A percentile compares a stretch with the other conserved stretches of the same genome.
phyloP scores from a whole-genome alignment of 2,888 invertebrate genomes.

The Nemotelus nigrinus region DNA sequence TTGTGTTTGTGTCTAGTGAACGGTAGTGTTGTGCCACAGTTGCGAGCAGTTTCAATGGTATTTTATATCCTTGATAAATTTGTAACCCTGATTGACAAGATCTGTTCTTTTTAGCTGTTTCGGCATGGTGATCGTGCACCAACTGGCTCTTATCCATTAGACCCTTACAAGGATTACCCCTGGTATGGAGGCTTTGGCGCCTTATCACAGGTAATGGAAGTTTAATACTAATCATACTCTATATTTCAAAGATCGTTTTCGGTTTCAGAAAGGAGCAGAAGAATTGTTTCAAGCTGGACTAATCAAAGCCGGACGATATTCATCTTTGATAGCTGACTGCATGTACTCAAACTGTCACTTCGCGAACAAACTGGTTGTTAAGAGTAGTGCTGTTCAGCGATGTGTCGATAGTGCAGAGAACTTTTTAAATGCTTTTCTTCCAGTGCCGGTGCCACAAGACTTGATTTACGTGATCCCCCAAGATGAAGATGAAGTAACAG shows the following conservation, averaged over 20 bases:
- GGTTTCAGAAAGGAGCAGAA: not conserved
- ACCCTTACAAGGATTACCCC: not conserved
- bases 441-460: not conserved
- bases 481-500: slow-evolving; percentile 7
- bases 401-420: not conserved
- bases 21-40: too few relatives aligned
- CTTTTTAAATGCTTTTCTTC: not conserved
- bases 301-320: not conserved
- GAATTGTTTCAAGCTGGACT: not conserved
- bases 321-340: not conserved
- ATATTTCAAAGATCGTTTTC: too few relatives aligned
- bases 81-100: not conserved
- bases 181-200: slow-evolving; percentile 9
- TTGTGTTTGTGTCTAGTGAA: too few relatives aligned
- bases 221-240: too few relatives aligned
- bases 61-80: not conserved
- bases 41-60: not conserved
- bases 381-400: not conserved
- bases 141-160: not conserved
- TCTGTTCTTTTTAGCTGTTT: not conserved
- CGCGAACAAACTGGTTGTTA: not conserved
- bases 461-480: not conserved
- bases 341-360: not conserved
- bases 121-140: slow-evolving; percentile 17
- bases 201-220: not conserved